A percentile compares a stretch with the other conserved stretches of the same genome.
phyloP scores from a whole-genome alignment of 2,797 vertebrate genomes.

The Zenarchopterus dispar region DNA sequence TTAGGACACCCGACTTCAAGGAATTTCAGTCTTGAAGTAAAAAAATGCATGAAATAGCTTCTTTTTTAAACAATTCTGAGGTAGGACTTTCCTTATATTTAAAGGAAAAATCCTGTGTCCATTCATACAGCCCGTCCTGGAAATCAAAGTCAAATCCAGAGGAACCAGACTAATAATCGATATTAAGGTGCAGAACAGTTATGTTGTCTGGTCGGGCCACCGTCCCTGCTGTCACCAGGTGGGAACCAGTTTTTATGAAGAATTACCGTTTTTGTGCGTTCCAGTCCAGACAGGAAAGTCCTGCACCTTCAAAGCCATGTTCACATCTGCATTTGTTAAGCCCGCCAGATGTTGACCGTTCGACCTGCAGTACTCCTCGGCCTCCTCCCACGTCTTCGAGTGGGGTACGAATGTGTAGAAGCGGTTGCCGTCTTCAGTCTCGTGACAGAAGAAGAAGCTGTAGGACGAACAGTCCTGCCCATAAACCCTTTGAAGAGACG shows the following conservation, averaged over 20 bases:
- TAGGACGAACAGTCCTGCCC: rapidly evolving
- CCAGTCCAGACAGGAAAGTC: slow-evolving; percentile 56
- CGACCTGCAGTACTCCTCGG: neutral
- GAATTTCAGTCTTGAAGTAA: no score
- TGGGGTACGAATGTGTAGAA: neutral
- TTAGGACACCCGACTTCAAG: no score
- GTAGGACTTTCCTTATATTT: no score
- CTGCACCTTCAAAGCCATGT: rapidly evolving
- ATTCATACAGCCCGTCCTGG: no score
- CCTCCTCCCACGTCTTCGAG: slow-evolving; percentile 25
- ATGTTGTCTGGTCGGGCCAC: no score
- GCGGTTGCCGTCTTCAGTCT: rapidly evolving
- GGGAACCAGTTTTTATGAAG: neutral
- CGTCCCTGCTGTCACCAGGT: no score
- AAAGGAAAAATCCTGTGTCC: no score
- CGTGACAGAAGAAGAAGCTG: slow-evolving; percentile 21
- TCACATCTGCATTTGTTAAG: rapidly evolving
- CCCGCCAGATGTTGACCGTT: rapidly evolving
- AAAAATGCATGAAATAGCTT: no score
- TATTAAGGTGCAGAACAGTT: no score
- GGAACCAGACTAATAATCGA: no score
- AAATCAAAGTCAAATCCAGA: no score
- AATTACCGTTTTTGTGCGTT: slow-evolving; percentile 39
- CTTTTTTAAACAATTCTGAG: no score
- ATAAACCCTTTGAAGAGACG: slow-evolving; percentile 20